Base-by-base conservation (phyloP, 2,888 invertebrate species). In the Teleiodes luculella region DNA sequence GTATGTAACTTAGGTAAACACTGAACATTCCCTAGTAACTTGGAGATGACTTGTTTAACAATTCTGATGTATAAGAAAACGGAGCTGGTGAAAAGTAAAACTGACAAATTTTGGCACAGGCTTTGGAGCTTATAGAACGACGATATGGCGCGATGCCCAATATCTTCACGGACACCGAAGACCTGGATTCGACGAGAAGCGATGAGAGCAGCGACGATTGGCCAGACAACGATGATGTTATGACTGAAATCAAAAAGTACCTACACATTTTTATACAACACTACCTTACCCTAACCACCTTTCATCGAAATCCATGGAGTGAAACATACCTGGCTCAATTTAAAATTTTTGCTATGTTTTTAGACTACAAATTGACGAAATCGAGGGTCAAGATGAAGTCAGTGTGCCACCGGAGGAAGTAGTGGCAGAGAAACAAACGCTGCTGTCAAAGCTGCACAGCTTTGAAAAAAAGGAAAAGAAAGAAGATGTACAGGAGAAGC, bases 51-150 rank as follows among this genome's bases (percentile, higher is more conserved):
- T 48, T 48, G 35, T 16, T 20, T 35, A n/a, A n/a, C n/a, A n/a
- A n/a, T n/a, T n/a, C n/a, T n/a, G n/a, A n/a, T n/a, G n/a, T n/a
- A n/a, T n/a, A n/a, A n/a, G n/a, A n/a, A n/a, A n/a, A n/a, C n/a
- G n/a, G n/a, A n/a, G n/a, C n/a, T n/a, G n/a, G n/a, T n/a, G n/a
- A n/a, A n/a, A n/a, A n/a, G n/a, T n/a, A n/a, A n/a, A n/a, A n/a
- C 4, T 45, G 28, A 28, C 11, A 20, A 10, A 6, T 2, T 20
- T 41, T 52, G 7, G 31, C 20, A 16, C 95, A 98, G 90, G 96
- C 96, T 0, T 80, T 97, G 62, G 96, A 96, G 79, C 86, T 96
- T 67, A 94, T 97, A 52, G 96, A 96, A 74, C 92, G 94, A 67
- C 93, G 95, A 64, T 95, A 93, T 66, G 94, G 94, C 13, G 79